Conservation (phyloP, 2,888 invertebrate species). For the Augochlorella aurata region DNA sequence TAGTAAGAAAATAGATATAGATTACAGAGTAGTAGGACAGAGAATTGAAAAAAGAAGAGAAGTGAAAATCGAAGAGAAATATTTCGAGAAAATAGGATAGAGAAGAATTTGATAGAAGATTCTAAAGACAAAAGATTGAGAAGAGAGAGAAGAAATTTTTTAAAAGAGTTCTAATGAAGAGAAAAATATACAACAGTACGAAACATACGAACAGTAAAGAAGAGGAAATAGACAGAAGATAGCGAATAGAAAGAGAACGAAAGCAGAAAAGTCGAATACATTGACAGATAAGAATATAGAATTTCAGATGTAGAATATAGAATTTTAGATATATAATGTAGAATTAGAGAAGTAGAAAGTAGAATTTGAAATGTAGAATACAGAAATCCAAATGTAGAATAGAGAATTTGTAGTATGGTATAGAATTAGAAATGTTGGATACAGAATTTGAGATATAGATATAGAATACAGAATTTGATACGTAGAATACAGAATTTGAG, state of each 20-base stretch:
- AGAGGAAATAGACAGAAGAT: neutral
- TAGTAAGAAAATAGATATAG: neutral
- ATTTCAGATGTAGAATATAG: neutral
- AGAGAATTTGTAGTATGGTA: neutral
- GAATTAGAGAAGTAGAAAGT: no score
- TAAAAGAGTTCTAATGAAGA: neutral
- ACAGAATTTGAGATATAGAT: no score
- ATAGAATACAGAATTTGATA: no score
- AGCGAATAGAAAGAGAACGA: neutral
- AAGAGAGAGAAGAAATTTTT: constrained; percentile 9
- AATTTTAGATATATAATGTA: neutral
- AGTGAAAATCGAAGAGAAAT: neutral
- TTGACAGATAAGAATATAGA: constrained; percentile 3
- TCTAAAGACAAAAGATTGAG: neutral
- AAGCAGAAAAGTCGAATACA: neutral
- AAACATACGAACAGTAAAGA: neutral
- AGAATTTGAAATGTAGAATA: no score
- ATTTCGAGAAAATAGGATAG: neutral
- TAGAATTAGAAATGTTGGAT: neutral
- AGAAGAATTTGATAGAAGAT: neutral
- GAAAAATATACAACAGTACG: neutral
- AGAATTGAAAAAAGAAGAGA: neutral
- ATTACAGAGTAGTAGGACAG: constrained; percentile 5
- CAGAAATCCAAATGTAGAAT: neutral
- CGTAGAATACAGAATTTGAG: no score